Evolutionary conservation across 2,113 vertebrate genomes (phyloP), one percentile per base, ranked within the genome.

Genomic region (Pleuronectes platessa): DNA sequence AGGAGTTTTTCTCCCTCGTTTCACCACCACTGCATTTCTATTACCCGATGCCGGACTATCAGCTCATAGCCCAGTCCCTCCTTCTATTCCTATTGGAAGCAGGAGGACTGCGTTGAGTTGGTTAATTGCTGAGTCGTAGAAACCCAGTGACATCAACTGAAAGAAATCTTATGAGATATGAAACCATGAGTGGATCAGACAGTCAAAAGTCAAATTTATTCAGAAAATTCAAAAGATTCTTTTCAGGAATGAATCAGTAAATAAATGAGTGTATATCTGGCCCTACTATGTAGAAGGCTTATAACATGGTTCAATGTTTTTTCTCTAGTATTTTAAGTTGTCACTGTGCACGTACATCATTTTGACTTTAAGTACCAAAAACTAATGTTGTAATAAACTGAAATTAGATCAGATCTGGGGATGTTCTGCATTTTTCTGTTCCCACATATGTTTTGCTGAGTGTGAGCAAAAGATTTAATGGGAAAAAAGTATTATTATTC

Each of bases 1-100:
- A 31, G 20, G 67, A 24, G 8, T 56, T 68, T 58, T 62, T 72
- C 61, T 23, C 51, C 14, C 77, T 62, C 61, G 27, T 8, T 59
- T 69, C 71, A 15, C 42, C 58, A 9, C 68, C 40, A 60, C 20
- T 59, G 42, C 18, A 0, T 73, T 71, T 68, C 31, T 31, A 58
- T 68, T 74, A 17, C 24, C 61, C 35, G 17, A 54, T n/a, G 2
- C 14, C 37, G 47, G 6, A 51, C 49, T 3, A 9, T 51, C 13
- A 56, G 47, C 17, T 49, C 42, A 27, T 27, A 11, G 42, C 23
- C 9, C 14, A 12, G 21, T 49, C 62, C 9, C 11, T 65, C 37
- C 11, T 31, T 31, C 31, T 10, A 37, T 37, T 37, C 35, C 35
- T 37, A 37, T 23, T 23, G 61, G 5, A 45, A 24, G 10, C 14